phyloP scores from a whole-genome alignment of 2,888 invertebrate species.

The Diadegma fenestrale region DNA sequence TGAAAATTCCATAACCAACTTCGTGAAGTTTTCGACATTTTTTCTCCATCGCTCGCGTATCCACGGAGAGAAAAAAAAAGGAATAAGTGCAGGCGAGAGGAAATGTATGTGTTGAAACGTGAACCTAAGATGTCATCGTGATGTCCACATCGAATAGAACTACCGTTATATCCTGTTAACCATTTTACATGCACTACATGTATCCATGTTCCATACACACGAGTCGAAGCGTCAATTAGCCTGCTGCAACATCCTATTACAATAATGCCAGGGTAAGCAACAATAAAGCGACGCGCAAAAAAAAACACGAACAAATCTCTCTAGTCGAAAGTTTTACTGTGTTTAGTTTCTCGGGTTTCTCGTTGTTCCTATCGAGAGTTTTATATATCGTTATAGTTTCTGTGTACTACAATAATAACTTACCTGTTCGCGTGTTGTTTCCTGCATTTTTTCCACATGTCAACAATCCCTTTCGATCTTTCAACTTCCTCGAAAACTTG shows the following conservation, averaged over 20 bases:
- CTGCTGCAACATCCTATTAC: constrained; percentile 65
- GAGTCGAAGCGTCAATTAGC: constrained; percentile 63
- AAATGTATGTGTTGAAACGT: constrained; percentile 60
- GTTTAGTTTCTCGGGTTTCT: background rate
- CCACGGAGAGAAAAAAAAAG: constrained; percentile 18
- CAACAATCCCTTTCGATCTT: constrained; percentile 5
- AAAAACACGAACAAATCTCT: constrained; percentile 26
- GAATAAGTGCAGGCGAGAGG: constrained; percentile 34
- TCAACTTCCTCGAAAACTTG: background rate
- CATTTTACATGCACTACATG: constrained; percentile 55
- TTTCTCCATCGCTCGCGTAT: constrained; percentile 23
- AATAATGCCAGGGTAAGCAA: constrained; percentile 75
- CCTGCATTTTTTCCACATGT: background rate
- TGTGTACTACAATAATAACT: background rate
- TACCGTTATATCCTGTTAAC: constrained; percentile 67
- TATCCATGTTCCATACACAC: constrained; percentile 70
- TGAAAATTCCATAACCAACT: constrained; percentile 50
- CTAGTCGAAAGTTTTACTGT: constrained; percentile 25
- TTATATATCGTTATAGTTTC: background rate
- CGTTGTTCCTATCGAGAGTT: constrained; percentile 12
- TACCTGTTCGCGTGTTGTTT: background rate
- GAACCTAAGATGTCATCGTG: constrained; percentile 70
- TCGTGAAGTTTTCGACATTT: constrained; percentile 45
- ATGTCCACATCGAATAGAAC: constrained; percentile 69
- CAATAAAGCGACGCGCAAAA: background rate